Evolutionary conservation across 2,888 invertebrate species (phyloP).

Genomic region (Agrotis segetum): DNA sequence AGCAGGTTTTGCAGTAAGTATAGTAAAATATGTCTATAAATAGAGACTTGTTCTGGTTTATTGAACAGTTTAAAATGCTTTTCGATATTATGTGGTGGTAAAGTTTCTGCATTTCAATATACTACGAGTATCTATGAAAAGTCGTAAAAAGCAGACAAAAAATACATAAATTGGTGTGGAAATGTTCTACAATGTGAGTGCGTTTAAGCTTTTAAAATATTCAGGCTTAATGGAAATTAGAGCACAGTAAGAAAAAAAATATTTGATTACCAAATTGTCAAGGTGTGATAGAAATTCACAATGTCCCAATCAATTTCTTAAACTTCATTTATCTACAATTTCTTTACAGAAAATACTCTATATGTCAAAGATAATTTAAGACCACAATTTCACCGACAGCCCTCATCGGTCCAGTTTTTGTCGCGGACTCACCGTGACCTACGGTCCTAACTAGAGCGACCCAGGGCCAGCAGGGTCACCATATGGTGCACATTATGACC

Average conservation of each 20-base stretch:
- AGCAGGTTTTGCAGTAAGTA: not conserved
- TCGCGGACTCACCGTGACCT: conserved; percentile 10
- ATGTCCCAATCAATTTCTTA: too few species aligned
- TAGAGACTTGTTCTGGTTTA: not conserved
- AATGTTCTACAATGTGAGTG: too few species aligned
- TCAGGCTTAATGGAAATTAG: too few species aligned
- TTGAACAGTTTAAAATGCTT: too few species aligned
- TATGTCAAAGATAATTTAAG: not conserved
- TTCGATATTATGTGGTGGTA: not conserved
- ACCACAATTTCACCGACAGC: conserved; percentile 6
- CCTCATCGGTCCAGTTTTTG: conserved; percentile 18
- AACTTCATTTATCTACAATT: not conserved
- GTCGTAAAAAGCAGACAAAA: too few species aligned
- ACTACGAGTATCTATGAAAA: too few species aligned
- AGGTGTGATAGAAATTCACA: too few species aligned
- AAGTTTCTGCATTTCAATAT: not conserved
- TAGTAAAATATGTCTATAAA: not conserved
- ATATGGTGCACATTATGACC: conserved; percentile 49
- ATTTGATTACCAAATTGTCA: too few species aligned
- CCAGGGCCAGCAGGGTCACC: conserved; percentile 51
- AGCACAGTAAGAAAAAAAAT: too few species aligned
- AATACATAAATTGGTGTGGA: too few species aligned
- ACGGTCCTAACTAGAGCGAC: conserved; percentile 37
- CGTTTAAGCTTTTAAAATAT: too few species aligned
- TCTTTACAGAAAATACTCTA: not conserved